These are phyloP conservation scores for Mylabris sibirica DNA, from an alignment of 2,888 invertebrate species.

Conservation along the genomic window DNA sequence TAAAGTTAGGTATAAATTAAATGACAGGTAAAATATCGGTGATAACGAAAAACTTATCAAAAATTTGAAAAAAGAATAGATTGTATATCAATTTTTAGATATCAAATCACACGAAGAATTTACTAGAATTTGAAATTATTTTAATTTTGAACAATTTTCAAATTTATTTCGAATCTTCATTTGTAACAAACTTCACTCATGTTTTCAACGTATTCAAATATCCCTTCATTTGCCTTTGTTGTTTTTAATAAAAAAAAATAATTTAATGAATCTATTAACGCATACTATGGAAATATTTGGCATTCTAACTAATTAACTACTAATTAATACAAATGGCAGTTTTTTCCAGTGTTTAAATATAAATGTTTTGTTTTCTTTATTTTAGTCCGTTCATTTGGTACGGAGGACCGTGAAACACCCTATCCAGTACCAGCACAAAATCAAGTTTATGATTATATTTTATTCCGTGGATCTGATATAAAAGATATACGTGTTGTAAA, in stretches of 20 bases:
- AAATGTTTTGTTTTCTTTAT: constrained; percentile 52
- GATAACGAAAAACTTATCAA: background rate
- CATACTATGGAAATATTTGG: too few relatives aligned
- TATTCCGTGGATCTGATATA: constrained; percentile 97
- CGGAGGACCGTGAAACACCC: constrained; percentile 96
- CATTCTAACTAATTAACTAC: too few relatives aligned
- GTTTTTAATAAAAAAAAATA: too few relatives aligned
- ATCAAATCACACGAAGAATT: background rate
- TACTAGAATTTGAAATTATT: background rate
- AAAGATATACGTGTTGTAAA: constrained; percentile 98
- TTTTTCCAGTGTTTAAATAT: background rate
- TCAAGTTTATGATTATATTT: constrained; percentile 98
- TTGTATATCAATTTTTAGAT: background rate
- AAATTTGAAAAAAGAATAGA: background rate
- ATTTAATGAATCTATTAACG: too few relatives aligned
- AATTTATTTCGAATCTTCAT: background rate
- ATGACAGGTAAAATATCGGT: background rate
- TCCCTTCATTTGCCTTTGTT: background rate
- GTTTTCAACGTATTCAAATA: background rate
- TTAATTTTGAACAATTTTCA: background rate
- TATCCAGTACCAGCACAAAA: constrained; percentile 95
- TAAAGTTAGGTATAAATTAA: constrained; percentile 2
- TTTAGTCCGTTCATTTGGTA: constrained; percentile 97
- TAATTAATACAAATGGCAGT: too few relatives aligned
- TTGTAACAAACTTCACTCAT: constrained; percentile 13